These are phyloP conservation scores for Osmerus eperlanus DNA, from an alignment of 2,113 vertebrate species.

Conservation along the genomic window DNA sequence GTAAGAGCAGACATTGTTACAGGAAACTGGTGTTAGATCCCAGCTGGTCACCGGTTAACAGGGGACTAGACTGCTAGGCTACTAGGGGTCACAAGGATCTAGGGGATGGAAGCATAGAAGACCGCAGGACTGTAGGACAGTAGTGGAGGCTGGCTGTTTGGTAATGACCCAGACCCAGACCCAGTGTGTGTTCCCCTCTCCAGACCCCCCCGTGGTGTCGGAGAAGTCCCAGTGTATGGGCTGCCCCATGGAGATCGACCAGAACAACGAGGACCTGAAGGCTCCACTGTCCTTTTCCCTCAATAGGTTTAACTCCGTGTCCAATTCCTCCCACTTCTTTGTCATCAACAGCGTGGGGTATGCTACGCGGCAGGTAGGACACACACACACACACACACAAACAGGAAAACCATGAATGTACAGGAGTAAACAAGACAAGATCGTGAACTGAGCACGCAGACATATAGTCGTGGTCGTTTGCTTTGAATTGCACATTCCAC, in stretches of 20 bases:
- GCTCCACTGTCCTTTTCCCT: constrained; percentile 68
- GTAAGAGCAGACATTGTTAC: too few species aligned
- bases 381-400: too few species aligned
- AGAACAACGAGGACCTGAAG: constrained; percentile 58
- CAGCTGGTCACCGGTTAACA: too few species aligned
- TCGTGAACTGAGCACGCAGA: too few species aligned
- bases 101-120: too few species aligned
- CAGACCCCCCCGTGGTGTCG: constrained; percentile 34
- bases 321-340: constrained; percentile 65
- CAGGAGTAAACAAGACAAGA: too few species aligned
- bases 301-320: constrained; percentile 70
- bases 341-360: constrained; percentile 56
- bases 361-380: constrained; percentile 78
- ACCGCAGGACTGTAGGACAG: not conserved
- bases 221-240: constrained; percentile 66
- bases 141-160: not conserved
- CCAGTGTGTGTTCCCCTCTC: constrained; percentile 36
- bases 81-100: too few species aligned
- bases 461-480: too few species aligned
- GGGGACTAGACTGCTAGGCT: too few species aligned
- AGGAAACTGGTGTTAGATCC: too few species aligned
- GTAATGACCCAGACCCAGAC: not conserved
- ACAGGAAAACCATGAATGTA: too few species aligned
- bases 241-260: constrained; percentile 65
- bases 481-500: too few species aligned